Conservation (phyloP, 2,888 invertebrate genomes). For the Odontocerum albicorne region DNA sequence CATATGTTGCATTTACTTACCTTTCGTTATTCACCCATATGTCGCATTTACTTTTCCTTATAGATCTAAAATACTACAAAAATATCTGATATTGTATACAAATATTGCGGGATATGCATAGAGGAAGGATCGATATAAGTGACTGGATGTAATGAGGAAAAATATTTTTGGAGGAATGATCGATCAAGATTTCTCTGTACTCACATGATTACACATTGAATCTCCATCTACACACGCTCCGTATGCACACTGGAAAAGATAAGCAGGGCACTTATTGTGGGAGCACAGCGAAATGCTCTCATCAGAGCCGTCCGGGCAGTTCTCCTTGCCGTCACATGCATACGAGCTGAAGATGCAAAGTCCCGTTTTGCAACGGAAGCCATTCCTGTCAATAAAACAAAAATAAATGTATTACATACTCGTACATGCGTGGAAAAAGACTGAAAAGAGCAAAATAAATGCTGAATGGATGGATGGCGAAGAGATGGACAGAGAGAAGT, state of each 20-base stretch:
- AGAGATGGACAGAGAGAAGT: too few relatives aligned
- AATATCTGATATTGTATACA: too few relatives aligned
- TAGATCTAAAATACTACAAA: too few relatives aligned
- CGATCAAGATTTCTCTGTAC: neutral
- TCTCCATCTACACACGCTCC: conserved; percentile 54
- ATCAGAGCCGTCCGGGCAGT: conserved; percentile 42
- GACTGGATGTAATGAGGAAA: neutral
- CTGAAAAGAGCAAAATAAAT: too few relatives aligned
- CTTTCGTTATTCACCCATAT: too few relatives aligned
- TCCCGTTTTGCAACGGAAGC: conserved; percentile 68
- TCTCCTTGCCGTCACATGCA: conserved; percentile 39
- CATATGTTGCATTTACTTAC: too few relatives aligned
- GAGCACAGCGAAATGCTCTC: conserved; percentile 42
- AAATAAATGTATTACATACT: too few relatives aligned
- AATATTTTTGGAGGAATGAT: neutral
- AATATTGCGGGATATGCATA: too few relatives aligned
- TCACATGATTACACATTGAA: conserved; percentile 45
- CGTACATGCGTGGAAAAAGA: too few relatives aligned
- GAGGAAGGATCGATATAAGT: neutral
- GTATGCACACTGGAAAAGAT: conserved; percentile 51
- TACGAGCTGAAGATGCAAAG: conserved; percentile 58
- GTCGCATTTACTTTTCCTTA: too few relatives aligned
- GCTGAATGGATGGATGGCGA: too few relatives aligned
- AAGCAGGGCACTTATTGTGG: conserved; percentile 44
- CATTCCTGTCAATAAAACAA: conserved; percentile 43